Conservation (phyloP, 2,888 invertebrate species). For the Tinea trinotella region DNA sequence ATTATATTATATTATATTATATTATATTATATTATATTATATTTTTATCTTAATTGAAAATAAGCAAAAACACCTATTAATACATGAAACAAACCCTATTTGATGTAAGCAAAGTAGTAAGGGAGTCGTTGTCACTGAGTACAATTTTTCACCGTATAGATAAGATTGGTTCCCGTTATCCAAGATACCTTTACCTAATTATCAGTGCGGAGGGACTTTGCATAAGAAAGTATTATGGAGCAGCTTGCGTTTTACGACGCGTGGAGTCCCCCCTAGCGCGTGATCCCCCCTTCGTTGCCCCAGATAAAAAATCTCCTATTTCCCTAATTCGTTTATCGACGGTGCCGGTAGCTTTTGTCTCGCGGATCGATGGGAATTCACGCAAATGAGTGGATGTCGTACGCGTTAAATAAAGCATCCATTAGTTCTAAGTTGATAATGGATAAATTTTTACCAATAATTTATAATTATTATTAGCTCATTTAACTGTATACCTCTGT, state of each 20-base stretch:
- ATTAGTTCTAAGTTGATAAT: too few relatives aligned
- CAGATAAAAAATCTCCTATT: constrained; percentile 73
- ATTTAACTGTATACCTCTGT: too few relatives aligned
- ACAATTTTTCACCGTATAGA: constrained; percentile 6
- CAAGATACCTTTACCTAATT: constrained; percentile 60
- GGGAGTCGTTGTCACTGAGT: not conserved
- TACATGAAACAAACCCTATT: too few relatives aligned
- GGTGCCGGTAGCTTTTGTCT: constrained; percentile 61
- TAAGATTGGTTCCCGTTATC: constrained; percentile 17
- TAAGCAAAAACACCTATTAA: too few relatives aligned
- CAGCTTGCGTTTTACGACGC: constrained; percentile 66
- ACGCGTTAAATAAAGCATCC: too few relatives aligned
- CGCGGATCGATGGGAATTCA: constrained; percentile 58
- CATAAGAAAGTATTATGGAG: constrained; percentile 64
- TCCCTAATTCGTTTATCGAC: constrained; percentile 73
- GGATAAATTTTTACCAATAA: too few relatives aligned
- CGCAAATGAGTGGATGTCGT: constrained; percentile 12
- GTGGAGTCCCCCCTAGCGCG: constrained; percentile 35
- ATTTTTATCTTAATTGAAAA: too few relatives aligned
- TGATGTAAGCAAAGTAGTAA: too few relatives aligned
- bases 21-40: too few relatives aligned
- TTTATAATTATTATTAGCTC: too few relatives aligned
- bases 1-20: too few relatives aligned
- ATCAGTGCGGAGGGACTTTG: constrained; percentile 64
- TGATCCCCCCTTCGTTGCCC: constrained; percentile 37